Percentiles rank a stretch among this genome's conserved stretches.
These are phyloP conservation scores for Drosophila repletoides DNA, from an alignment of 1,140 invertebrate species.

Conservation along the genomic window DNA sequence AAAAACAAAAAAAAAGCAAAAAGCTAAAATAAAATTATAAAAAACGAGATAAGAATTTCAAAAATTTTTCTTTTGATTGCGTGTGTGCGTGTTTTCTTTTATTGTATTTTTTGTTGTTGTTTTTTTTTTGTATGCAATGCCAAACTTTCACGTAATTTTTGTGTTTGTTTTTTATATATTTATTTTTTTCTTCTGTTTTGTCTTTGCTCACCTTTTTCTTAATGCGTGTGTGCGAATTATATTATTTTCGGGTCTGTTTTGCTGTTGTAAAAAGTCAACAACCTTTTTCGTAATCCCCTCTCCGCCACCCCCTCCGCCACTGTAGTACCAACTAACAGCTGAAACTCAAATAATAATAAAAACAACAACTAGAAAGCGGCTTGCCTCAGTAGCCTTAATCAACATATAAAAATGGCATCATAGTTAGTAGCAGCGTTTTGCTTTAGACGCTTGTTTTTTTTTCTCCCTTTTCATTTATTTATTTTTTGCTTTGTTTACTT, in stretches of 20 bases:
- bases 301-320: background rate
- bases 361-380: constrained; percentile 34
- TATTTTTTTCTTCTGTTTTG: constrained; percentile 3
- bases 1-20: constrained; percentile 25
- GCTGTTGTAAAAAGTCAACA: constrained; percentile 77
- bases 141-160: constrained; percentile 81
- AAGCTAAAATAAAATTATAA: constrained; percentile 24
- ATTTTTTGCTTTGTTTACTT: too few species aligned
- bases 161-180: constrained; percentile 42
- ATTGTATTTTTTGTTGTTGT: constrained; percentile 16
- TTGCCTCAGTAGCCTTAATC: constrained; percentile 60
- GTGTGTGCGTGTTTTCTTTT: constrained; percentile 35
- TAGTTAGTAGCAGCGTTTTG: constrained; percentile 27
- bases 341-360: background rate
- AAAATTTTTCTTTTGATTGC: constrained; percentile 72
- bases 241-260: constrained; percentile 77
- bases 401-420: constrained; percentile 61
- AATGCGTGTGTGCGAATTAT: constrained; percentile 62
- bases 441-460: background rate
- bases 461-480: background rate
- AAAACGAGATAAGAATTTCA: constrained; percentile 80
- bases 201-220: constrained; percentile 34
- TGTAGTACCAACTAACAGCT: constrained; percentile 11
- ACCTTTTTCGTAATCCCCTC: constrained; percentile 65
- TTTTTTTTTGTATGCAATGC: constrained; percentile 57